phyloP scores from a whole-genome alignment of 2,113 vertebrate species.

The Pluvialis apricaria region DNA sequence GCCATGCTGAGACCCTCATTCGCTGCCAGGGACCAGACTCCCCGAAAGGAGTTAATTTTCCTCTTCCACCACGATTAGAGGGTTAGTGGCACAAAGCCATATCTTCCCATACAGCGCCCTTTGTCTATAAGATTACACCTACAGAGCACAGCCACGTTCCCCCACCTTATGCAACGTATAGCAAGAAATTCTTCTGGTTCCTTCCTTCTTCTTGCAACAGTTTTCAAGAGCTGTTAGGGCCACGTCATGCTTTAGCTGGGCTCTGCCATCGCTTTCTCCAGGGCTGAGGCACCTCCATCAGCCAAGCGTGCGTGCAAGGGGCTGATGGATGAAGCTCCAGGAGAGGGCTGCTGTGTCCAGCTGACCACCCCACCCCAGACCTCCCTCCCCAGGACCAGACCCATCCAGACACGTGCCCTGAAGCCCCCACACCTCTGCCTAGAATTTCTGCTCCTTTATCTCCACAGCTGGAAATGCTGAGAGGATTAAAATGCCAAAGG shows the following conservation, averaged over 20 bases:
- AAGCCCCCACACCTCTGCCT: not conserved
- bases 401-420: not conserved
- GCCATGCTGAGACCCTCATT: not conserved
- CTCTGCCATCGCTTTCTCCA: not conserved
- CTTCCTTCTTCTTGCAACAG: constrained; percentile 18
- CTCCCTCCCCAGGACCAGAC: not conserved
- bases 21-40: not conserved
- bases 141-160: not conserved
- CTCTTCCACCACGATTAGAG: not conserved
- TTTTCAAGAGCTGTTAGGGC: not conserved
- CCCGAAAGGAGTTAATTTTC: not conserved
- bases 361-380: not conserved
- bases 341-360: rapidly evolving
- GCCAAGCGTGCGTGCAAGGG: not conserved
- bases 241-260: not conserved
- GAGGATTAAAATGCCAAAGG: not conserved
- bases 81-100: not conserved
- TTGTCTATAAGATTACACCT: not conserved
- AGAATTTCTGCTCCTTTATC: not conserved
- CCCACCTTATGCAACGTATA: not conserved
- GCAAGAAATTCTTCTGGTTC: not conserved
- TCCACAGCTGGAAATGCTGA: not conserved
- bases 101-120: not conserved
- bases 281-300: not conserved
- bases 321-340: not conserved